phyloP scores from a whole-genome alignment of 2,888 invertebrate species.

The Troides aeacus region DNA sequence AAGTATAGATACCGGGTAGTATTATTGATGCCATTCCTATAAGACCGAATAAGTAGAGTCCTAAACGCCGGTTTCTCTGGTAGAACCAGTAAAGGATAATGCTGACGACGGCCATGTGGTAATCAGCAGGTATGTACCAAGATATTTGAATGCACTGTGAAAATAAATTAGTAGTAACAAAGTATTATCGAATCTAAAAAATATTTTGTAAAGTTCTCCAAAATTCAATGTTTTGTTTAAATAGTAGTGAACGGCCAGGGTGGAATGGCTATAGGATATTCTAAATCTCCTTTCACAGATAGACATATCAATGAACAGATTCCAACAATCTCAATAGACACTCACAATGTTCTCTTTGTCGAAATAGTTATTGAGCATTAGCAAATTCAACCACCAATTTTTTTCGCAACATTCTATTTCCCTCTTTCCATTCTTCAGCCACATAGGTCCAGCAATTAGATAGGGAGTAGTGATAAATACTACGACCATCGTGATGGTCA shows the following conservation, averaged over 20 bases:
- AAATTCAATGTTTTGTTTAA: too few species aligned
- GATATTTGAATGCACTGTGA: slow-evolving; percentile 40
- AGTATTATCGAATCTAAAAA: too few species aligned
- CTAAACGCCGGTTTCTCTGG: slow-evolving; percentile 29
- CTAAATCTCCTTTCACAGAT: too few species aligned
- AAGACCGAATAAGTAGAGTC: slow-evolving; percentile 30
- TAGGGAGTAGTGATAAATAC: neutral
- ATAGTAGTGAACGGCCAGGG: too few species aligned
- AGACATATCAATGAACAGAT: too few species aligned
- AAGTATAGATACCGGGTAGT: slow-evolving; percentile 31
- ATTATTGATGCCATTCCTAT: slow-evolving; percentile 27
- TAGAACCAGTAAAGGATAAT: slow-evolving; percentile 38
- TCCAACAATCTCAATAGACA: neutral
- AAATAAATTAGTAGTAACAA: neutral
- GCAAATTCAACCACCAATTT: slow-evolving; percentile 42
- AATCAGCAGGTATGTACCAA: slow-evolving; percentile 46
- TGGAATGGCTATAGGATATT: too few species aligned
- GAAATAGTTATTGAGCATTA: slow-evolving; percentile 44
- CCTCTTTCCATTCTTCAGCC: slow-evolving; percentile 17
- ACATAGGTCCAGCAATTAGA: slow-evolving; percentile 40
- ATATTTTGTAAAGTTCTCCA: too few species aligned
- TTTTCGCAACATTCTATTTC: slow-evolving; percentile 39
- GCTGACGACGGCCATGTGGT: slow-evolving; percentile 40
- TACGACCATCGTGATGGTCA: slow-evolving; percentile 29
- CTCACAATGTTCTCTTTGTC: slow-evolving; percentile 37